Evolutionary conservation across 2,797 vertebrate species (phyloP).

Genomic region (Pterois miles): DNA sequence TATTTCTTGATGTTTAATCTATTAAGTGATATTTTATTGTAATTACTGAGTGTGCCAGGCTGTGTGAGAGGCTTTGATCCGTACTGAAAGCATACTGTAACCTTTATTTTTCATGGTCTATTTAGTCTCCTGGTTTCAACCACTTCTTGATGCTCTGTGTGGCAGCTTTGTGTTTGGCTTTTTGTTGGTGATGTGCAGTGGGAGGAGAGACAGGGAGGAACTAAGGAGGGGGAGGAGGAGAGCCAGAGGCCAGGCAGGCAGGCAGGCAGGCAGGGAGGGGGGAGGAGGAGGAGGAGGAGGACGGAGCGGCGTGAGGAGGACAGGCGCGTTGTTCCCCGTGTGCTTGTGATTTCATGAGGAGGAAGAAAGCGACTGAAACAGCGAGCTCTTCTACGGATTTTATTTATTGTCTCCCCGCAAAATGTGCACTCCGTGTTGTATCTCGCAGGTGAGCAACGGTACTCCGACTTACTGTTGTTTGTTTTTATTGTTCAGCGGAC

Average conservation of each 20-base stretch:
- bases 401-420: not conserved
- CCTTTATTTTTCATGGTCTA: not conserved
- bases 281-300: not conserved
- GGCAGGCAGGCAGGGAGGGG: not conserved
- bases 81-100: not conserved
- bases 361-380: constrained; percentile 17
- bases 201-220: constrained; percentile 54
- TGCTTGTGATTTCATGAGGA: constrained; percentile 38
- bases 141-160: not conserved
- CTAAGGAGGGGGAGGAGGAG: not conserved
- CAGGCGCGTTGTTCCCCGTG: constrained; percentile 26
- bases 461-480: not conserved
- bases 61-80: not conserved
- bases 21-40: not conserved
- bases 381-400: constrained; percentile 29
- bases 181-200: constrained; percentile 46
- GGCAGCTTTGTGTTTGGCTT: constrained; percentile 2
- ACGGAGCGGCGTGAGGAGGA: constrained; percentile 24
- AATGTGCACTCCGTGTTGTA: constrained; percentile 82
- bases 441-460: constrained; percentile 81
- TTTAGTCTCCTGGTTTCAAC: not conserved
- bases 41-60: not conserved
- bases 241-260: not conserved
- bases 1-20: not conserved
- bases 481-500: not conserved